A percentile compares a stretch with the other conserved stretches of the same genome.
Evolutionary conservation across 1,140 invertebrate genomes (phyloP).

Genomic region (Scaptomyza montana): DNA sequence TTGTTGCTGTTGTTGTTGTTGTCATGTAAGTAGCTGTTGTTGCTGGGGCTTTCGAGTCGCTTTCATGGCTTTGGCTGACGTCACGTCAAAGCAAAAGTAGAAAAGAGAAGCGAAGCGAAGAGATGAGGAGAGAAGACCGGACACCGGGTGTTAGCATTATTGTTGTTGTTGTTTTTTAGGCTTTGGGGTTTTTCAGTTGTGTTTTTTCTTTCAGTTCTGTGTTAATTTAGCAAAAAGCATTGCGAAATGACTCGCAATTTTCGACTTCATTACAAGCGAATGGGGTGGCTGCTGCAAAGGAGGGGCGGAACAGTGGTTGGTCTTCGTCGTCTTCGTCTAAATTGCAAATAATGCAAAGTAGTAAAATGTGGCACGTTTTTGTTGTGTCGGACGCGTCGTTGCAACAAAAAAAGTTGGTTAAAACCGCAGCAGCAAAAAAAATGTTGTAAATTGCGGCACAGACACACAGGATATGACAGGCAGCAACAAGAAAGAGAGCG

Average conservation of each 20-base stretch:
- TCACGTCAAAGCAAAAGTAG: too few relatives aligned
- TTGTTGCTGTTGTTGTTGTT: constrained; percentile 21
- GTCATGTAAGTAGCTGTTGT: constrained; percentile 21
- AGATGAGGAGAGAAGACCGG: constrained; percentile 23
- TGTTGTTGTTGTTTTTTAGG: constrained; percentile 2
- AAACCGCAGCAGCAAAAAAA: constrained; percentile 11
- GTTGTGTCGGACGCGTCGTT: not conserved
- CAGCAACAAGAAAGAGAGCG: not conserved
- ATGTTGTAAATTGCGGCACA: constrained; percentile 11
- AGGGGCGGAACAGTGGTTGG: not conserved
- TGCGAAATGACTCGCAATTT: constrained; percentile 71
- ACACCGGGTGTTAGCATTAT: constrained; percentile 1
- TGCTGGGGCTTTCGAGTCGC: constrained; percentile 5
- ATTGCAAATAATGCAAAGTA: not conserved
- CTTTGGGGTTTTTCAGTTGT: constrained; percentile 57
- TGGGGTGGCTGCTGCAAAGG: not conserved
- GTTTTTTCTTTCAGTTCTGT: constrained; percentile 27
- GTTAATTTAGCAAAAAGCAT: constrained; percentile 79
- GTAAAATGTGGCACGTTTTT: not conserved
- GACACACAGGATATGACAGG: constrained; percentile 23
- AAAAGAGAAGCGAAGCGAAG: too few relatives aligned
- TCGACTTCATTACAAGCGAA: constrained; percentile 63
- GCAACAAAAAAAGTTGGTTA: not conserved
- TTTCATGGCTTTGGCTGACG: constrained; percentile 49
- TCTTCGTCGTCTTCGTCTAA: not conserved